Evolutionary conservation across 2,888 invertebrate species (phyloP).

Genomic region (Zaprionus obscuricornis): DNA sequence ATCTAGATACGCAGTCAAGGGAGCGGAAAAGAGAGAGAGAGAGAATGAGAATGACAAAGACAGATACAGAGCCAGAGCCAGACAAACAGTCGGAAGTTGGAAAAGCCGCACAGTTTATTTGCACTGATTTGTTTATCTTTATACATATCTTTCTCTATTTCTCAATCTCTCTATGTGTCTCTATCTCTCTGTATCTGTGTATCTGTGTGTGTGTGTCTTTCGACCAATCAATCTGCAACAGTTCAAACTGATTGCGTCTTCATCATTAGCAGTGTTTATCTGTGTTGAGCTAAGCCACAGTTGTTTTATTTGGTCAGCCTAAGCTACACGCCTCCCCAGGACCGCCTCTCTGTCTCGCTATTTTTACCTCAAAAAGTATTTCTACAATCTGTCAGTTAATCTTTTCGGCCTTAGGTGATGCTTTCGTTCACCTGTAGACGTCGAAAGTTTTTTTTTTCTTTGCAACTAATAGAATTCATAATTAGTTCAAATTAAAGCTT

Average conservation of each 20-base stretch:
- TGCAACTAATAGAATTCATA: background rate
- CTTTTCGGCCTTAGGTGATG: conserved; percentile 5
- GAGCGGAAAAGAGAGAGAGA: too few relatives aligned
- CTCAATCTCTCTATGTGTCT: too few relatives aligned
- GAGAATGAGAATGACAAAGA: too few relatives aligned
- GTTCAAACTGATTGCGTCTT: conserved; percentile 45
- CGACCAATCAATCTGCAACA: conserved; percentile 28
- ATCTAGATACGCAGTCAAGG: conserved; percentile 33
- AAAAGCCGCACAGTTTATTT: conserved; percentile 31
- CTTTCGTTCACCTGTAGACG: too few relatives aligned
- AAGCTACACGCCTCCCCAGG: too few relatives aligned
- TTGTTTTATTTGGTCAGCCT: too few relatives aligned
- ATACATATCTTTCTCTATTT: conserved; percentile 5
- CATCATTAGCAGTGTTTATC: conserved; percentile 30
- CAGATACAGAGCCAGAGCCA: too few relatives aligned
- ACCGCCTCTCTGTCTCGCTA: too few relatives aligned
- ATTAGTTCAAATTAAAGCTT: too few relatives aligned
- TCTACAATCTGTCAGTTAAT: conserved; percentile 34
- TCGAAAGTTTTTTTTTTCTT: too few relatives aligned
- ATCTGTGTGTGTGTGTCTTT: conserved; percentile 6
- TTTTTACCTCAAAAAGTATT: too few relatives aligned
- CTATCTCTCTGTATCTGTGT: conserved; percentile 12
- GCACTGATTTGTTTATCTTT: conserved; percentile 39
- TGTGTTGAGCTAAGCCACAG: conserved; percentile 19
- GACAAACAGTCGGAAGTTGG: conserved; percentile 32